Base-by-base conservation (phyloP, 2,888 invertebrate species). In the Stenotaenia linearis region DNA sequence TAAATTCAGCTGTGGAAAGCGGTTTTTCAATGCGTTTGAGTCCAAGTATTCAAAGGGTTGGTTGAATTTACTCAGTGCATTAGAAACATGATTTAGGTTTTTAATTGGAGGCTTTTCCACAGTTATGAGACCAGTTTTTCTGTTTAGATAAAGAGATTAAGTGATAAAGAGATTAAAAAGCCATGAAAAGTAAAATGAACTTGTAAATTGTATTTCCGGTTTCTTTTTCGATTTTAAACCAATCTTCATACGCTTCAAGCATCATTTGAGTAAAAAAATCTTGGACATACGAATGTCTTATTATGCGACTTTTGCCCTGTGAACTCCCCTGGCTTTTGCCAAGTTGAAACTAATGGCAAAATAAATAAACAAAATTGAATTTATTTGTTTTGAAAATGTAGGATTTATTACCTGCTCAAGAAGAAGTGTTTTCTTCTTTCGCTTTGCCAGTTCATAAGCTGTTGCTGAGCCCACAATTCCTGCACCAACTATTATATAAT, bases 281-380 rank as follows among this genome's bases (percentile, higher is more conserved):
- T 28, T 82, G 81, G 0, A 82, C 82, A 79, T 86, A 86, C 4
- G 86, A 85, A 45, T 85, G 84, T 6, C 87, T 82, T 9, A 85
- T 87, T 79, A 87, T 85, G 1, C 87, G 83, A 23, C 83, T 84
- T 78, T 85, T 85, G 0, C 87, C 87, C 80, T 86, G 86, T 9
- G 87, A 87, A 80, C 86, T 86, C 0, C 87, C 87, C 9, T 86
- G 82, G n/a, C 83, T 83, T 82, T 87, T 86, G 1, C 85, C 86
- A 7, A 86, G 80, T 0, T 84, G 83, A 80, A 86, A 86, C 86
- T 87, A 56, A 56, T n/a, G 18, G 4, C 6, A 25, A 75, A 69
- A 69, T 23, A 56, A 56, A 15, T 21, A n/a, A n/a, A n/a, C n/a
- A n/a, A n/a, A n/a, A n/a, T n/a, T n/a, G n/a, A n/a, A n/a, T n/a